Evolutionary conservation across 2,888 invertebrate genomes (phyloP).

Genomic region (Corythucha ciliata): DNA sequence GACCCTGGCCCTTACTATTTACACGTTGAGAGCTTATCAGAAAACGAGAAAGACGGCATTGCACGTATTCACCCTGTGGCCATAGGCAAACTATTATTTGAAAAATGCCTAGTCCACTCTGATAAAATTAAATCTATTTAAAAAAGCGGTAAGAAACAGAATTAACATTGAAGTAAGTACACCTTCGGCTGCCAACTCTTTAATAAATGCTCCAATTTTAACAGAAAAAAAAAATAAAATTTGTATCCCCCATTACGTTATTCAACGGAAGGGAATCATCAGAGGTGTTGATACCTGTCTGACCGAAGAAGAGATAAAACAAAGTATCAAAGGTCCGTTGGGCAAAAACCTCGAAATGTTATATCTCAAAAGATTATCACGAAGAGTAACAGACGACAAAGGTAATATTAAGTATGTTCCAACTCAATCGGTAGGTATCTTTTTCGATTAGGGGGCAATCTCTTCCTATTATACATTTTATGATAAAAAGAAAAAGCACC

Average conservation of each 20-base stretch:
- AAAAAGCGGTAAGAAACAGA: too few species aligned
- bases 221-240: neutral
- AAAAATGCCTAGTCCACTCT: too few species aligned
- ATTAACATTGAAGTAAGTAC: too few species aligned
- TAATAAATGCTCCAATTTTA: too few species aligned
- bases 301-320: constrained; percentile 7
- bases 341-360: neutral
- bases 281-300: neutral
- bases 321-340: neutral
- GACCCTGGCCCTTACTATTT: too few species aligned
- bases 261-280: neutral
- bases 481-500: too few species aligned
- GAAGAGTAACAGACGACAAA: neutral
- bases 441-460: neutral
- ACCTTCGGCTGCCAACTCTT: too few species aligned
- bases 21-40: too few species aligned
- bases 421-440: neutral
- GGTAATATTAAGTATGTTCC: neutral
- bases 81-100: too few species aligned
- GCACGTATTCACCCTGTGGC: too few species aligned
- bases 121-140: too few species aligned
- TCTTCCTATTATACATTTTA: neutral
- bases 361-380: neutral
- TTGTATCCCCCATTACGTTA: neutral
- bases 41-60: too few species aligned